Evolutionary conservation across 2,888 invertebrate species (phyloP), one percentile per base, ranked within the genome.

Genomic region (Acanthosepion esculentum): DNA sequence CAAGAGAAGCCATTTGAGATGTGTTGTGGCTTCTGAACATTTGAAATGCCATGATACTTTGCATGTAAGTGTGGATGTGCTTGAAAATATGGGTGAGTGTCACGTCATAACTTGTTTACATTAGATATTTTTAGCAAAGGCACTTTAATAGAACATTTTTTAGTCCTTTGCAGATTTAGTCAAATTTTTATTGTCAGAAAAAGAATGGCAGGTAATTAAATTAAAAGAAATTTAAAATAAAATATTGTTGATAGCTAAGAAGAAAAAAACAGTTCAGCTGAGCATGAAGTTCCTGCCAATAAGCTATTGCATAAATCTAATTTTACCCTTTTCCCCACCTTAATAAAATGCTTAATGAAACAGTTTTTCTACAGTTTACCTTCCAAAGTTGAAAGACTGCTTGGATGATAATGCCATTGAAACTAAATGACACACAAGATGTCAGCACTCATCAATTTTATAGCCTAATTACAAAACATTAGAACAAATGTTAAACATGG

Each of bases 1-100:
- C 78, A n/a, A 78, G 78, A 78, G 78, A 78, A 78, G 78, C 78
- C 78, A 78, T 78, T 78, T 78, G n/a, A 78, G 78, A 78, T 78
- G 78, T 78, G 78, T 78, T 33, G 33, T 78, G 78, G n/a, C 78
- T n/a, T n/a, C n/a, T 78, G 10, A 12, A 78, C 18, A 4, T 78
- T 78, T 78, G 78, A 78, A 78, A 78, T 78, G 78, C 78, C 78
- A 78, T 78, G 78, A n/a, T 78, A 78, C 33, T 78, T 18, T 78
- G 78, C n/a, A 78, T 78, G n/a, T 78, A n/a, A 78, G 78, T 12
- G 78, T n/a, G n/a, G 33, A 78, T 78, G 78, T 33, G n/a, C n/a
- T 78, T 78, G 78, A 12, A 2, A 78, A 78, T 78, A n/a, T n/a
- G 78, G 12, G 78, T 33, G 78, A 78, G 10, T 33, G n/a, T n/a